Base-by-base conservation (phyloP, 2,113 vertebrate genomes). In the Anhinga rufa region DNA sequence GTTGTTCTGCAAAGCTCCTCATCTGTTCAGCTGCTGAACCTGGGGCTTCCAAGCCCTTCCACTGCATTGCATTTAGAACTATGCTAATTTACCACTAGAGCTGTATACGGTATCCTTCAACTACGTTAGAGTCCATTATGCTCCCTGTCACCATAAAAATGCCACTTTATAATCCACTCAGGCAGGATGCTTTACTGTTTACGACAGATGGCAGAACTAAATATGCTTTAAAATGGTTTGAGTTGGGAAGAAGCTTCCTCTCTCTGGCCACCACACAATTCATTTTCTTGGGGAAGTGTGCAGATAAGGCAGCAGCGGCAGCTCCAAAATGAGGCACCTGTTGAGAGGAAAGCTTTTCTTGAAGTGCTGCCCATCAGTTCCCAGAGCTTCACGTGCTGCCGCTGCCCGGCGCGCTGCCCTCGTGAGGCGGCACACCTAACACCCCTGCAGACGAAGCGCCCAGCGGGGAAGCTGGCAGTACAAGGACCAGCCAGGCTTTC, bases 401-500 rank as follows among this genome's bases (percentile, higher is more conserved):
- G 4, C 26, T 22, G 51, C 38, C 29, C 34, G 7, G 24, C 42
- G 38, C 3, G 0, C 36, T 17, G 21, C 34, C 32, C 34, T 10
- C 4, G 1, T 3, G 3, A 21, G 62, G 62, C 48, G 46, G 49
- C 34, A 69, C 28, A 12, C 44, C 40, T 0, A 11, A 7, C 24
- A 4, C n/a, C 26, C 1, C 61, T 5, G 24, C 17, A 7, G 48
- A 18, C 3, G 2, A 4, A 32, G 64, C 34, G 13, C 48, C 26
- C 21, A 14, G 20, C 3, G 1, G 21, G 48, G 29, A 24, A 14
- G 9, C 3, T 2, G 7, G 16, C 16, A 18, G 18, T 1, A 7
- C 1, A 0, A 8, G 20, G 32, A 40, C 20, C 36, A 28, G 58
- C 8, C 26, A 21, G 28, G 6, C 49, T 14, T 24, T 2, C n/a